These are phyloP conservation scores for Callimorpha dominula DNA, from an alignment of 2,888 invertebrate genomes.

Conservation along the genomic window DNA sequence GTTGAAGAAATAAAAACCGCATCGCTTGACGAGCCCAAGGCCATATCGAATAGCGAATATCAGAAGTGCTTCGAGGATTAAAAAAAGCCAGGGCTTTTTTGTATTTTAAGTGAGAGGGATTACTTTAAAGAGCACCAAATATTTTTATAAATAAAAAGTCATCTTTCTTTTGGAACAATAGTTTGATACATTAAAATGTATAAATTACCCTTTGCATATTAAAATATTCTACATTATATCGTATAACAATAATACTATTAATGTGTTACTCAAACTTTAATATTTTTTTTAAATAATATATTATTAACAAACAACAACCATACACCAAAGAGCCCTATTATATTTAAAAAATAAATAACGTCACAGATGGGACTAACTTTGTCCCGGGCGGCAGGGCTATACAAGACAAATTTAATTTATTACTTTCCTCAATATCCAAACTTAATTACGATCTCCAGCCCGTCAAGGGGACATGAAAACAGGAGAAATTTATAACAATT, in stretches of 20 bases:
- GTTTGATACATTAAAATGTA: too few relatives aligned
- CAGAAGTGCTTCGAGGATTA: too few relatives aligned
- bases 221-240: neutral
- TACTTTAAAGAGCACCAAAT: too few relatives aligned
- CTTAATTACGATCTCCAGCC: neutral
- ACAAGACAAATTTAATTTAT: conserved; percentile 4
- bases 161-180: too few relatives aligned
- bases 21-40: too few relatives aligned
- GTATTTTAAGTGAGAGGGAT: too few relatives aligned
- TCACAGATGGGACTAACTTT: neutral
- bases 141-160: too few relatives aligned
- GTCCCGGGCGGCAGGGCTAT: neutral
- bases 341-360: neutral
- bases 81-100: too few relatives aligned
- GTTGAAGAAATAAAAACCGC: too few relatives aligned
- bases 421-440: conserved; percentile 4
- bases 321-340: neutral
- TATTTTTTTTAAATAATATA: neutral
- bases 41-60: too few relatives aligned
- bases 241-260: neutral
- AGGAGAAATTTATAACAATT: neutral
- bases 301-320: neutral
- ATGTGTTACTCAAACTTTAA: neutral
- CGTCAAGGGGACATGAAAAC: neutral
- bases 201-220: too few relatives aligned